These are phyloP conservation scores for Amyelois transitella DNA, from an alignment of 1,140 invertebrate species.

Conservation along the genomic window DNA sequence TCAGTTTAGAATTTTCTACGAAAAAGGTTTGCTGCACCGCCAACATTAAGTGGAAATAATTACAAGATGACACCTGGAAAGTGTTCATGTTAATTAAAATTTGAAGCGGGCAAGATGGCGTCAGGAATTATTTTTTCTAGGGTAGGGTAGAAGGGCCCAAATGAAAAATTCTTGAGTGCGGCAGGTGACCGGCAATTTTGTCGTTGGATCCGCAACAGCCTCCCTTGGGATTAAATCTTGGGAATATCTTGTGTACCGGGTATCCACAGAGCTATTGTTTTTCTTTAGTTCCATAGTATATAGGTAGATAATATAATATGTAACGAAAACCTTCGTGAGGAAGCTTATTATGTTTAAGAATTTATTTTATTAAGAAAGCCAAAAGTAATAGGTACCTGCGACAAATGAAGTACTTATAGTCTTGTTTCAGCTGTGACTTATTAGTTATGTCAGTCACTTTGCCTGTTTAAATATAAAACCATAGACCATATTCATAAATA, in stretches of 20 bases:
- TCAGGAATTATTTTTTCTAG: background rate
- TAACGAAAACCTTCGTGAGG: no score
- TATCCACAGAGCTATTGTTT: background rate
- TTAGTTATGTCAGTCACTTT: no score
- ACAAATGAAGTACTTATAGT: no score
- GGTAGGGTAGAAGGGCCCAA: background rate
- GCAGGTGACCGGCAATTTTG: conserved; percentile 4
- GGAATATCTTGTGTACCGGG: background rate
- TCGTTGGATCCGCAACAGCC: background rate
- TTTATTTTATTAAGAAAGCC: no score
- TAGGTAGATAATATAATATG: no score
- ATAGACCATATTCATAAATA: no score
- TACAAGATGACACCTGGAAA: background rate
- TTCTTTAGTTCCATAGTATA: no score
- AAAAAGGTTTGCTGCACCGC: background rate
- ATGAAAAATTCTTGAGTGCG: conserved; percentile 5
- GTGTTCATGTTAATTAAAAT: conserved; percentile 1
- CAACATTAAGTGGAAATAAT: background rate
- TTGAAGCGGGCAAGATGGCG: background rate
- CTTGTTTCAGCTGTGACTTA: no score
- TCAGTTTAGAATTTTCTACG: background rate
- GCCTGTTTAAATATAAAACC: no score
- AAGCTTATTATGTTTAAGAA: no score
- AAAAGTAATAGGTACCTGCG: no score
- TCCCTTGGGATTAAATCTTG: background rate